Conservation (phyloP, 2,113 vertebrate species). For the Catharus bicknelli region DNA sequence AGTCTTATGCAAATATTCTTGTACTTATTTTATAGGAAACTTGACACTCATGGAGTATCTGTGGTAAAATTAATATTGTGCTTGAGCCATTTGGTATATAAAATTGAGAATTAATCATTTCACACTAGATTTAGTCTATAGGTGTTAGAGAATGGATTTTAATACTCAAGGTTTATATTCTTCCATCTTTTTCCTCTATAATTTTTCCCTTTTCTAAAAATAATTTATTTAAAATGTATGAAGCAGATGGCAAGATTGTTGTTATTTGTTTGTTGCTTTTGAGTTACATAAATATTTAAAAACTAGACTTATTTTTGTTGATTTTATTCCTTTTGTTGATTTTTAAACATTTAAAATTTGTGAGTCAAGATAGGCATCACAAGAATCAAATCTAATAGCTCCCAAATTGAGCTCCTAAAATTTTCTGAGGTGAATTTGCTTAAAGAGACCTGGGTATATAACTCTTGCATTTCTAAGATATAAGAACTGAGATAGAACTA, state of each 20-base stretch:
- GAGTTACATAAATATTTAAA: background rate
- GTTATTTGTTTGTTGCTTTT: slow-evolving; percentile 11
- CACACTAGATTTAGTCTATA: background rate
- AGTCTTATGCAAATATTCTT: background rate
- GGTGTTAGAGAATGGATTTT: background rate
- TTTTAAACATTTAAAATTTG: background rate
- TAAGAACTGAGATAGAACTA: background rate
- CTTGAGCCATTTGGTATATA: background rate
- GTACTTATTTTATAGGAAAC: background rate
- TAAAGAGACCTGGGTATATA: background rate
- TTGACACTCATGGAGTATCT: fast-evolving
- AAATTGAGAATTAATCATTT: background rate
- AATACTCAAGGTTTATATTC: background rate
- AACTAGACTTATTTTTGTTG: background rate
- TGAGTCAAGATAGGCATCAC: background rate
- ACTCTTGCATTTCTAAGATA: background rate
- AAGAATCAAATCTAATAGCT: background rate
- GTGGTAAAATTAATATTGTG: background rate
- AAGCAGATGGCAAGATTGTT: slow-evolving; percentile 34
- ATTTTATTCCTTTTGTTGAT: background rate
- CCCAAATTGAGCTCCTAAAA: background rate
- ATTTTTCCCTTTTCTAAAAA: background rate
- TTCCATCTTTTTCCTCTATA: background rate
- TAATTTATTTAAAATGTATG: background rate
- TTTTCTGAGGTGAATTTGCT: background rate